Percentiles rank a stretch among this genome's conserved stretches.
These are phyloP conservation scores for Morone saxatilis DNA, from an alignment of 2,113 vertebrate species.

Conservation along the genomic window DNA sequence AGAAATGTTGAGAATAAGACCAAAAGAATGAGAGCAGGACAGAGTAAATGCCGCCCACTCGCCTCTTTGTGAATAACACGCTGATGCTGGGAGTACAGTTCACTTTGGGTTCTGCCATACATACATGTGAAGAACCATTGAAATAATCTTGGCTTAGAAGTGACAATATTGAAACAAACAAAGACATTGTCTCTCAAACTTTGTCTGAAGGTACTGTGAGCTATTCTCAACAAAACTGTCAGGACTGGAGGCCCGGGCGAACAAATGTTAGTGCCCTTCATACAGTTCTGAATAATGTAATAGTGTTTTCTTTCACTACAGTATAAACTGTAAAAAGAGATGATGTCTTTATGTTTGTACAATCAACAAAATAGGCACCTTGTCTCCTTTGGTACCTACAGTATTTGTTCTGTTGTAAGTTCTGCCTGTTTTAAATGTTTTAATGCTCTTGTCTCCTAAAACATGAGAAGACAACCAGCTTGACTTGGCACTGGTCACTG, in stretches of 20 bases:
- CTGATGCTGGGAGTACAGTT: constrained; percentile 63
- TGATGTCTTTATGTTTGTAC: constrained; percentile 57
- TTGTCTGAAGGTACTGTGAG: constrained; percentile 55
- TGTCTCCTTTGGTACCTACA: constrained; percentile 43
- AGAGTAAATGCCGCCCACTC: constrained; percentile 73
- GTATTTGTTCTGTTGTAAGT: constrained; percentile 33
- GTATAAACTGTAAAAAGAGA: constrained; percentile 44
- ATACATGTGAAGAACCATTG: constrained; percentile 53
- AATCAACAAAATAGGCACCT: constrained; percentile 66
- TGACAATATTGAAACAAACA: constrained; percentile 63
- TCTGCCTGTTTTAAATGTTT: constrained; percentile 21
- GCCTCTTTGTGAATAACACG: constrained; percentile 69
- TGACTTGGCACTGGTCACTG: constrained; percentile 34
- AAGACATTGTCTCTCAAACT: constrained; percentile 46
- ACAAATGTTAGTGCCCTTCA: constrained; percentile 50
- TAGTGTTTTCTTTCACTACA: constrained; percentile 13
- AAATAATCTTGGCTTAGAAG: constrained; percentile 70
- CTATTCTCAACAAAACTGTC: constrained; percentile 56
- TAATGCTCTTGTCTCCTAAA: constrained; percentile 16
- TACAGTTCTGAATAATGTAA: constrained; percentile 45
- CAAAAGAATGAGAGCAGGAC: constrained; percentile 70
- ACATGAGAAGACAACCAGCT: constrained; percentile 12
- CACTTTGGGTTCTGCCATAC: constrained; percentile 64
- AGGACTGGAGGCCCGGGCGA: constrained; percentile 44
- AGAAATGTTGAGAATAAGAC: constrained; percentile 74